phyloP scores from a whole-genome alignment of 2,797 vertebrate genomes.

The Rhinella marina region DNA sequence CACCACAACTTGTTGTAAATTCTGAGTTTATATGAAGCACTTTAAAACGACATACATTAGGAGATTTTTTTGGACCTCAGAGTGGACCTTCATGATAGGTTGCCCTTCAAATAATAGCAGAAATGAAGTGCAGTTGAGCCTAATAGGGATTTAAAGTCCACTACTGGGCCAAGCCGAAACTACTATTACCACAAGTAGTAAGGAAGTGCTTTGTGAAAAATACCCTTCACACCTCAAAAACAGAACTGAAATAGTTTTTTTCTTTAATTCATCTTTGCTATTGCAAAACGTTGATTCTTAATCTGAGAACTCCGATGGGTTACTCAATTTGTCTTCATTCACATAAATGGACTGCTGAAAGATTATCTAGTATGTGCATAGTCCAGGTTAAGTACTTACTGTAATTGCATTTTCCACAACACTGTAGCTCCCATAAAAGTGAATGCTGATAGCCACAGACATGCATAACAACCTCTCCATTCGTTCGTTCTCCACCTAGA shows the following conservation, averaged over 20 bases:
- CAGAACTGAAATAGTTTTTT: slow-evolving; percentile 29
- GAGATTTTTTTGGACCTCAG: no score
- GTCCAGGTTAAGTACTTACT: neutral
- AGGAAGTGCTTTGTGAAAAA: slow-evolving; percentile 26
- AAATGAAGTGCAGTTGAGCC: neutral
- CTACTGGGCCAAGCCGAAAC: neutral
- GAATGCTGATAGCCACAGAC: no score
- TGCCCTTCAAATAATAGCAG: neutral
- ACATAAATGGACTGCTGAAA: neutral
- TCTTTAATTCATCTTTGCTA: slow-evolving; percentile 15
- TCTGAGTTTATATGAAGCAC: no score
- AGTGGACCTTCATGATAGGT: no score
- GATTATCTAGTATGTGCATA: neutral
- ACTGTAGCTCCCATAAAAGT: no score
- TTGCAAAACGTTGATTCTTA: neutral
- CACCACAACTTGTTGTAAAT: no score
- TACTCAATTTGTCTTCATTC: neutral
- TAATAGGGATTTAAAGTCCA: neutral
- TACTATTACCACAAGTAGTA: neutral
- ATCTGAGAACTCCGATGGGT: neutral
- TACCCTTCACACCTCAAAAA: neutral
- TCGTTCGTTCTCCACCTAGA: no score
- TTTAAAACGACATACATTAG: no score
- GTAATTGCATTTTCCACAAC: neutral
- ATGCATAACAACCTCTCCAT: no score